Percentiles rank a stretch among this genome's conserved stretches.
Evolutionary conservation across 2,888 invertebrate species (phyloP).

Genomic region (Cerastis leucographa): DNA sequence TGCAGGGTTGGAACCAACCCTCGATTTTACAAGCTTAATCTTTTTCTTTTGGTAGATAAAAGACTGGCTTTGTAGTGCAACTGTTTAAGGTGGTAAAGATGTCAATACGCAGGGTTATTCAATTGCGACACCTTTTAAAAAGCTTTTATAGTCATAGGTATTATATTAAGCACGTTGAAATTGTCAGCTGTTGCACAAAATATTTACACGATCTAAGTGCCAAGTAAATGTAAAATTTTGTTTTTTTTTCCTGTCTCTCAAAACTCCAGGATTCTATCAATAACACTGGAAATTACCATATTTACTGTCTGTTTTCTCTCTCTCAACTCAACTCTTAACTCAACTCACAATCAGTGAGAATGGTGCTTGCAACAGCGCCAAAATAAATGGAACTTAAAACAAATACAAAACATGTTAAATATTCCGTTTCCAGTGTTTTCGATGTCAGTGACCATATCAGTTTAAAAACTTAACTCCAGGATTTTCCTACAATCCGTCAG

Average conservation of each 20-base stretch:
- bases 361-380: no score
- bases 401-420: no score
- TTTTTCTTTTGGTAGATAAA: constrained; percentile 42
- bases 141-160: not conserved
- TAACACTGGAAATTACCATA: no score
- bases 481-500: not conserved
- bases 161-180: not conserved
- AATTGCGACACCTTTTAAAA: constrained; percentile 1
- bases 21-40: constrained; percentile 36
- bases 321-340: no score
- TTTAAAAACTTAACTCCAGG: not conserved
- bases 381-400: no score
- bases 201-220: not conserved
- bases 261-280: not conserved
- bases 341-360: no score
- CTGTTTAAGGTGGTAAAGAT: constrained; percentile 18
- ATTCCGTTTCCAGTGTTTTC: no score
- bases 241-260: not conserved
- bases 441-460: no score
- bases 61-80: constrained; percentile 28
- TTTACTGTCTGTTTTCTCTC: no score
- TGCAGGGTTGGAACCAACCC: constrained; percentile 28
- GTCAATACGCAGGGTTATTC: constrained; percentile 12
- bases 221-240: not conserved
- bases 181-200: not conserved